Base-by-base conservation (phyloP, 2,888 invertebrate genomes). In the Griposia aprilina region DNA sequence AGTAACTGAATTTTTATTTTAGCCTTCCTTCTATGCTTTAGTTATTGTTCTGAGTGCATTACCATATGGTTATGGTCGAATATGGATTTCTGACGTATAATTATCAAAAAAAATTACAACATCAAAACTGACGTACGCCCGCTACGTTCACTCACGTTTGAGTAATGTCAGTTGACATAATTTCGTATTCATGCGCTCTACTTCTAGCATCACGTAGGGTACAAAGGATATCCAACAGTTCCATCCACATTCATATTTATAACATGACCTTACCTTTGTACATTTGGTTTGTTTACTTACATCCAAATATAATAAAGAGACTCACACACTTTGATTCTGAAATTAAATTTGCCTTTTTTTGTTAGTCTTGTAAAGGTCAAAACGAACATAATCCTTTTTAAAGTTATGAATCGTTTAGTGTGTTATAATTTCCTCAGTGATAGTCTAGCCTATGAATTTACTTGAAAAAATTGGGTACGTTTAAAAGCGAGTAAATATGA, bases 171-270 rank as follows among this genome's bases (percentile, higher is more conserved):
- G 74, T 72, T 72, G 87, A 80, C 76, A 80, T 67, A 45, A 66
- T 85, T 87, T 80, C 20, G 75, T 68, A 85, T 85, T 87, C 84
- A 84, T 87, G 41, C 41, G 66, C 30, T 60, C 73, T 67, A 70
- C 65, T 52, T 57, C 74, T 52, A 30, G 62, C 75, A 75, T 70
- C 70, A 60, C 74, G 48, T 69, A 73, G 65, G 69, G 66, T 59
- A 83, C 85, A 80, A 77, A 80, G 77, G 72, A 70, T 84, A 76
- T 67, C 41, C 59, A 63, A 74, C 52, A 59, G 55, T 77, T 75
- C 50, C 60, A 57, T 75, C 41, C 45, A 50, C 59, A 85, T 87
- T 80, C 80, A 81, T 85, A 85, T 87, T 87, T 87, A 87, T 84
- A 73, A 55, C 75, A 62, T 75, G 30, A 80, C 36, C 66, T 72